Evolutionary conservation across 1,140 invertebrate genomes (phyloP), one percentile per base, ranked within the genome.

Genomic region (Drosophila oshimai): DNA sequence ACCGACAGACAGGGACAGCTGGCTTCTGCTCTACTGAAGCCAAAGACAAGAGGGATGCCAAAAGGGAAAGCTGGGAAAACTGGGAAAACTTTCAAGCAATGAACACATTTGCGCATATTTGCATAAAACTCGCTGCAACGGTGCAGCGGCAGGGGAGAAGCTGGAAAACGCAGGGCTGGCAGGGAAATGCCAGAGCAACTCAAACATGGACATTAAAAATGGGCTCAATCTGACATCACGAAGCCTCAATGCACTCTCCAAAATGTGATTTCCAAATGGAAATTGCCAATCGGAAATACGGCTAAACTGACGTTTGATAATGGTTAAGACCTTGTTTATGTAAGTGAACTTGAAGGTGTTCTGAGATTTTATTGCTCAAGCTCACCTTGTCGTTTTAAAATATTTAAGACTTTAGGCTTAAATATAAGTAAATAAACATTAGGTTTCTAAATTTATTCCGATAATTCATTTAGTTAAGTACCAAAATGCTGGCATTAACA

Each of bases 61-160:
- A 34, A 10, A n/a, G 18, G 10, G 1, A 18, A 18, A 13, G 6
- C 2, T 22, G 13, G 15, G 13, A 15, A 22, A 28, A 18, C 41
- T 39, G 42, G 28, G 13, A 64, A 78, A 86, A 84, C 80, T 79
- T 79, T 86, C 60, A 54, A 84, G 75, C 74, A 86, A 86, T 84
- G 80, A 84, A 84, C 79, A 86, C 80, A 84, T 84, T 84, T 86
- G 81, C 61, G 76, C 75, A 84, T 84, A 84, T 86, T 86, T 84
- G 81, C 80, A 84, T 84, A 80, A 80, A 87, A 84, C 80, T 87
- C 80, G 64, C 49, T 81, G 57, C 68, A 54, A 61, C 57, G 37
- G 57, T 29, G 57, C 69, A 84, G 55, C n/a, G 12, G 42, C n/a
- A 5, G 26, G 12, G 28, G 5, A 22, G 26, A 4, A 31, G 41